Percentiles rank a stretch among this genome's conserved stretches.
Evolutionary conservation across 2,888 invertebrate species (phyloP).

Genomic region (Aricia artaxerxes): DNA sequence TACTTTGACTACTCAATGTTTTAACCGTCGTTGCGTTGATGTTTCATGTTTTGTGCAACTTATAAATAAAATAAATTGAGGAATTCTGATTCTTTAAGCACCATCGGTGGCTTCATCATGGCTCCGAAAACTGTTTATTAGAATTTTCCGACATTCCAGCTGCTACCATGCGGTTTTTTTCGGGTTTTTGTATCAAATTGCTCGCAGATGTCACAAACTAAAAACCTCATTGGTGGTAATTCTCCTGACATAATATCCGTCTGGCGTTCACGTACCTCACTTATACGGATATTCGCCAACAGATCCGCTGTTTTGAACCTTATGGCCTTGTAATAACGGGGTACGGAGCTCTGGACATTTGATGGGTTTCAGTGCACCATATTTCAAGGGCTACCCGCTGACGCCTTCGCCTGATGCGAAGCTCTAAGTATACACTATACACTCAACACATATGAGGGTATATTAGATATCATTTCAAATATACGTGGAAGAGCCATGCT

Average conservation of each 20-base stretch:
- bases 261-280: not conserved
- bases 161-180: no score
- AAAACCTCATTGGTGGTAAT: not conserved
- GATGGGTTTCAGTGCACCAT: not conserved
- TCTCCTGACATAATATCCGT: not conserved
- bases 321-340: not conserved
- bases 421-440: not conserved
- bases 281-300: not conserved
- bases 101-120: no score
- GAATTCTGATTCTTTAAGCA: no score
- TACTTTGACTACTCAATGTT: not conserved
- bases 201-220: no score
- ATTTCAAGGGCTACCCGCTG: conserved; percentile 11
- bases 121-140: no score
- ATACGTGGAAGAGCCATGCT: no score
- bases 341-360: not conserved
- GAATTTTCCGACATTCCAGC: no score
- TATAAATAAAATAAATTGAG: no score
- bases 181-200: no score
- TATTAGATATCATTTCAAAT: not conserved
- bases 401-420: not conserved
- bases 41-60: no score
- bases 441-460: not conserved
- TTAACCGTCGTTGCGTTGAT: not conserved
- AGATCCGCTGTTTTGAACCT: not conserved